phyloP scores from a whole-genome alignment of 1,140 invertebrate genomes.

The Brachionus asplanchnoidis region DNA sequence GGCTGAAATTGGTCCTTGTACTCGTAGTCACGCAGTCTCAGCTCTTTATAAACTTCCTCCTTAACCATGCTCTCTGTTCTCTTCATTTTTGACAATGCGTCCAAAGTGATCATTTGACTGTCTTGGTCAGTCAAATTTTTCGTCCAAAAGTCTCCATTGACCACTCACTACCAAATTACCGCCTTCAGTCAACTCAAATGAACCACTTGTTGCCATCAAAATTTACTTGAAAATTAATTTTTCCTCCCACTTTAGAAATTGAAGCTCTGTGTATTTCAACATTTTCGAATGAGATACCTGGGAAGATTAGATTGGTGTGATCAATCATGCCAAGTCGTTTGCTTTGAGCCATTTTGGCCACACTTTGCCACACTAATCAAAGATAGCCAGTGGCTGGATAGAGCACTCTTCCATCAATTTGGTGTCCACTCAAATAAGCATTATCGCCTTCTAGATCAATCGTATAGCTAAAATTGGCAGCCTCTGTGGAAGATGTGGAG shows the following conservation, averaged over 20 bases:
- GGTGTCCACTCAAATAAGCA: slow-evolving; percentile 78
- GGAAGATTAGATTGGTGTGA: neutral
- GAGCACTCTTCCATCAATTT: slow-evolving; percentile 86
- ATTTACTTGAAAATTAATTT: slow-evolving; percentile 70
- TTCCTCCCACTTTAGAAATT: slow-evolving; percentile 73
- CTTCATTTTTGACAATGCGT: slow-evolving; percentile 24
- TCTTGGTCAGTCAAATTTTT: neutral
- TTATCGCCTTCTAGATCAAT: slow-evolving; percentile 47
- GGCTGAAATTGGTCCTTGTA: slow-evolving; percentile 80
- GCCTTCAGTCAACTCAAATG: slow-evolving; percentile 86
- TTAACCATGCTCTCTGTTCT: neutral
- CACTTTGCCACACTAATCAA: slow-evolving; percentile 82
- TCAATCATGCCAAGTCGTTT: slow-evolving; percentile 52
- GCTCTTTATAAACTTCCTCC: slow-evolving; percentile 83
- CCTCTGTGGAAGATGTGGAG: neutral
- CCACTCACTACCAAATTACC: slow-evolving; percentile 69
- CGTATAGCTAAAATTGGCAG: neutral
- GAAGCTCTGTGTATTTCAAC: slow-evolving; percentile 83
- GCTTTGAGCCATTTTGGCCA: slow-evolving; percentile 67
- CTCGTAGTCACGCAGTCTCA: slow-evolving; percentile 85
- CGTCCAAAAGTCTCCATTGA: slow-evolving; percentile 41
- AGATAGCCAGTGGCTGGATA: slow-evolving; percentile 94
- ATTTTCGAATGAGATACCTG: slow-evolving; percentile 76
- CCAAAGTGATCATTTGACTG: neutral
- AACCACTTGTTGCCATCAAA: slow-evolving; percentile 78